Conservation (phyloP, 1,140 invertebrate species). For the Centruroides sculpturatus region DNA sequence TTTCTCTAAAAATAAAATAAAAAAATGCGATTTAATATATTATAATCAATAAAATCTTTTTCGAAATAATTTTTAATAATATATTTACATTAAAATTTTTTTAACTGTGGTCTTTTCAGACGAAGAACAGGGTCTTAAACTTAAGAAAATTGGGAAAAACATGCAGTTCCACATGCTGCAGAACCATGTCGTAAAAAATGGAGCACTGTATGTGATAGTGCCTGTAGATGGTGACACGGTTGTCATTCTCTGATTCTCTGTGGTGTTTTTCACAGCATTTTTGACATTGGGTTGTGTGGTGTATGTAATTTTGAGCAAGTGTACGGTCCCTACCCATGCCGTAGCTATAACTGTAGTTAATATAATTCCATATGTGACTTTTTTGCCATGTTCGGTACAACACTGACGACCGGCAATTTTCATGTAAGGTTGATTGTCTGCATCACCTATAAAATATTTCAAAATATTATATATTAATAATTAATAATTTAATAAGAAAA, state of each 20-base stretch:
- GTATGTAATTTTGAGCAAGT: constrained; percentile 74
- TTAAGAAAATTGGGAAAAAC: constrained; percentile 76
- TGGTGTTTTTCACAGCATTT: not conserved
- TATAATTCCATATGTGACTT: constrained; percentile 75
- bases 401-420: constrained; percentile 10
- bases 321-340: constrained; percentile 77
- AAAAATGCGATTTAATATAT: not conserved
- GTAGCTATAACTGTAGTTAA: constrained; percentile 65
- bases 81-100: constrained; percentile 10
- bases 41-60: too few relatives aligned
- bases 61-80: too few relatives aligned
- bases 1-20: constrained; percentile 21
- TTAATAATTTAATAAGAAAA: too few relatives aligned
- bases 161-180: constrained; percentile 82
- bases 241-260: not conserved
- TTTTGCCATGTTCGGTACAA: constrained; percentile 13
- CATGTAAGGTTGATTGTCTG: not conserved
- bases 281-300: constrained; percentile 24
- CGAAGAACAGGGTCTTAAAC: constrained; percentile 40
- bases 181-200: constrained; percentile 89
- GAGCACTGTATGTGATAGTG: constrained; percentile 54
- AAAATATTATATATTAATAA: too few relatives aligned
- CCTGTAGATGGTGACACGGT: constrained; percentile 20
- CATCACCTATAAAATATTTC: too few relatives aligned
- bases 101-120: constrained; percentile 10